Percentiles rank a stretch among this genome's conserved stretches.
phyloP scores from a whole-genome alignment of 2,888 invertebrate genomes.

The Conus canariensis region DNA sequence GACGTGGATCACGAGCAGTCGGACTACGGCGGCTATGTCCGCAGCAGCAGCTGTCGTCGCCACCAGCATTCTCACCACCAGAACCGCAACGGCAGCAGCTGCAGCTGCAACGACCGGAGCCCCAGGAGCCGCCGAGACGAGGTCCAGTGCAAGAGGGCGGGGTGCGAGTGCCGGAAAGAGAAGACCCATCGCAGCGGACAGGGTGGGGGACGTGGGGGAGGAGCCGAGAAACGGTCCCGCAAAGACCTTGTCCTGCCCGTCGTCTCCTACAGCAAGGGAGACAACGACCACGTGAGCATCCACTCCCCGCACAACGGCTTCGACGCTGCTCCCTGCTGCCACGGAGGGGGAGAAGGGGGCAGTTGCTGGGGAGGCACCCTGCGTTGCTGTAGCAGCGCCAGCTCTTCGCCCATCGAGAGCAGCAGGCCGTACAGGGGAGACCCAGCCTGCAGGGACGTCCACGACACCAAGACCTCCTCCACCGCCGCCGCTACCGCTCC shows the following conservation, averaged over 20 bases:
- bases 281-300: slow-evolving; percentile 40
- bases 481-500: not conserved
- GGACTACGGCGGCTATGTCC: not conserved
- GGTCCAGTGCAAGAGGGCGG: not conserved
- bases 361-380: slow-evolving; percentile 20
- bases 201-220: not conserved
- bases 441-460: not conserved
- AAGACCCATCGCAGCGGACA: not conserved
- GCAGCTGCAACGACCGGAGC: not conserved
- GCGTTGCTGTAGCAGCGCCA: slow-evolving; percentile 37
- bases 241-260: slow-evolving; percentile 44
- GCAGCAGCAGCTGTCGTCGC: not conserved
- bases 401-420: slow-evolving; percentile 17
- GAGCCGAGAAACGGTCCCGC: not conserved
- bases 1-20: slow-evolving; percentile 12
- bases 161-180: slow-evolving; percentile 3
- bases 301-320: slow-evolving; percentile 23
- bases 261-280: slow-evolving; percentile 42
- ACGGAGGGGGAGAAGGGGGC: not conserved
- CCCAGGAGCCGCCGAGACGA: not conserved
- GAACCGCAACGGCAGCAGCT: not conserved
- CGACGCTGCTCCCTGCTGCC: not conserved
- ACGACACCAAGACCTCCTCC: not conserved
- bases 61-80: not conserved
- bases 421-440: not conserved